Conservation (phyloP, 2,888 invertebrate species). For the Limnephilus rhombicus region DNA sequence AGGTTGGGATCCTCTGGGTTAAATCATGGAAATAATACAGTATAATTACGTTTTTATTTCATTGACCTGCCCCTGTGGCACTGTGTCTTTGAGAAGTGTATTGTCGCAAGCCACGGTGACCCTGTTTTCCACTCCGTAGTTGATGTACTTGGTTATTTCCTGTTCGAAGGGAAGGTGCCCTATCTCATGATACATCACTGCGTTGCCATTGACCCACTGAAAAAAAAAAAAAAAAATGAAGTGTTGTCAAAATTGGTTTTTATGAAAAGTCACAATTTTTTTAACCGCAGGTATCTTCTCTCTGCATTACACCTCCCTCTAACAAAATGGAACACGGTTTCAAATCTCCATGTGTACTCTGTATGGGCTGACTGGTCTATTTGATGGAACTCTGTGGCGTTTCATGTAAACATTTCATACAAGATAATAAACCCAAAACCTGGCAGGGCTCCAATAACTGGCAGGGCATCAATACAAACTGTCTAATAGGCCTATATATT, state of each 20-base stretch:
- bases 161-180: conserved; percentile 97
- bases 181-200: conserved; percentile 91
- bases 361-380: too few relatives aligned
- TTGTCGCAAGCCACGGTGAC: conserved; percentile 97
- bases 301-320: too few relatives aligned
- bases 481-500: too few relatives aligned
- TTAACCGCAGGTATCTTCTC: too few relatives aligned
- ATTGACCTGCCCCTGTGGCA: conserved; percentile 91
- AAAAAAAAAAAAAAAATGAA: conserved; percentile 66
- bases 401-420: too few relatives aligned
- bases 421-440: too few relatives aligned
- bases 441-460: too few relatives aligned
- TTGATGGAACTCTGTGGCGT: too few relatives aligned
- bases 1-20: not conserved
- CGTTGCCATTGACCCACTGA: conserved; percentile 93
- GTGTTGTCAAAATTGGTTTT: not conserved
- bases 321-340: too few relatives aligned
- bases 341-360: too few relatives aligned
- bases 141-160: conserved; percentile 85
- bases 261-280: not conserved
- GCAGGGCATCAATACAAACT: too few relatives aligned
- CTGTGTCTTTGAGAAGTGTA: conserved; percentile 89
- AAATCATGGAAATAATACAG: not conserved
- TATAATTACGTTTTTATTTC: conserved; percentile 77
- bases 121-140: conserved; percentile 84